Percentiles rank a stretch among this genome's conserved stretches.
Evolutionary conservation across 2,888 invertebrate species (phyloP).

Genomic region (Melanostoma mellinum): DNA sequence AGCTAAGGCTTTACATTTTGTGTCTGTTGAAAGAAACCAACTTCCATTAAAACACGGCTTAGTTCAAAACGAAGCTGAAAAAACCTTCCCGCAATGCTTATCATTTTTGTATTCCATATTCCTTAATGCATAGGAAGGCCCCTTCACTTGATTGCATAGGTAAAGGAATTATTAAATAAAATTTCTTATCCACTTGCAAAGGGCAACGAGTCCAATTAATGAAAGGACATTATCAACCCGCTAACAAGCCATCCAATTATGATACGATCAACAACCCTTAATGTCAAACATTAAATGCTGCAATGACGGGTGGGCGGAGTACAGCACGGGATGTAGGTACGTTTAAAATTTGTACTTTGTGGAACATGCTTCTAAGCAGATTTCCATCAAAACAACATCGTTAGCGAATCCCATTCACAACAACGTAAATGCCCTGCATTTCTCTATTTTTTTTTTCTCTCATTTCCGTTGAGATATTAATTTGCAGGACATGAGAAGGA

Average conservation of each 20-base stretch:
- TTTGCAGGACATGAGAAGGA: slow-evolving; percentile 57
- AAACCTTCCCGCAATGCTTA: too few relatives aligned
- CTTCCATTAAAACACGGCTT: too few relatives aligned
- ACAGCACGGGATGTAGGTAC: background rate
- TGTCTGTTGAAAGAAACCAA: too few relatives aligned
- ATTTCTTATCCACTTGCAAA: slow-evolving; percentile 30
- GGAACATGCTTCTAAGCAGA: slow-evolving; percentile 59
- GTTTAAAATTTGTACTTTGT: background rate
- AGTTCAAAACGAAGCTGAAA: too few relatives aligned
- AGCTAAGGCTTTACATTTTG: too few relatives aligned
- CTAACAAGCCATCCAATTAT: slow-evolving; percentile 72
- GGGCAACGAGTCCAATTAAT: slow-evolving; percentile 60
- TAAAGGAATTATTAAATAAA: background rate
- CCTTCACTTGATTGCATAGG: background rate
- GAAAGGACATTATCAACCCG: slow-evolving; percentile 51
- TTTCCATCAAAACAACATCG: slow-evolving; percentile 71
- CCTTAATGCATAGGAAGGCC: background rate
- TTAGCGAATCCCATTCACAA: slow-evolving; percentile 57
- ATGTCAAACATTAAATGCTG: slow-evolving; percentile 55
- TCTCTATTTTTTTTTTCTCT: slow-evolving; percentile 36
- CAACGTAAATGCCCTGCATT: slow-evolving; percentile 25
- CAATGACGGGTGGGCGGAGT: background rate
- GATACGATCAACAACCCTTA: slow-evolving; percentile 66
- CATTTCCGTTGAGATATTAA: slow-evolving; percentile 63
- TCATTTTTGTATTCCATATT: too few relatives aligned